phyloP scores from a whole-genome alignment of 2,113 vertebrate species.

The Falcunculus frontatus region DNA sequence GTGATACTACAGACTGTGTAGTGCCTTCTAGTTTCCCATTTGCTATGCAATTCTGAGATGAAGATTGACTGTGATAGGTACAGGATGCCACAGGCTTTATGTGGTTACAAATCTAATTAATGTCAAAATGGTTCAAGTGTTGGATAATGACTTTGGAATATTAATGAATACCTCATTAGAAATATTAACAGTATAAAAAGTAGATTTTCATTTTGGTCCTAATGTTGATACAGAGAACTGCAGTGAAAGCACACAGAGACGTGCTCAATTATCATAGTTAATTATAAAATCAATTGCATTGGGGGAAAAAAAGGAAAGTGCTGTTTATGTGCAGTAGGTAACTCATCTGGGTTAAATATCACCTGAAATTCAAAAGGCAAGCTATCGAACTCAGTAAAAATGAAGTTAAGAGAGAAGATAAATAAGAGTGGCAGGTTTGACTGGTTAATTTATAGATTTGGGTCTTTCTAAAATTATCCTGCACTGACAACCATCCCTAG shows the following conservation, averaged over 20 bases:
- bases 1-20: not conserved
- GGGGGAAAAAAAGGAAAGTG: not conserved
- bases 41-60: not conserved
- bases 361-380: not conserved
- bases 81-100: conserved; percentile 14
- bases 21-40: not conserved
- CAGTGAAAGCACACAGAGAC: not conserved
- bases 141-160: not conserved
- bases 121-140: conserved; percentile 17
- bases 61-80: conserved; percentile 29
- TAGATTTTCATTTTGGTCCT: not conserved
- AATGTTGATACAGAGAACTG: not conserved
- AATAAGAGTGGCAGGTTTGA: not conserved
- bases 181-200: not conserved
- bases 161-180: not conserved
- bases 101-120: conserved; percentile 41
- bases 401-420: not conserved
- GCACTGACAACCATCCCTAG: not conserved
- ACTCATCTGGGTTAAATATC: not conserved
- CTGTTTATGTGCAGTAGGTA: not conserved
- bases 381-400: not conserved
- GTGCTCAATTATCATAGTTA: not conserved
- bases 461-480: not conserved
- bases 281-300: not conserved
- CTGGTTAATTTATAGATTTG: not conserved